Evolutionary conservation across 2,888 invertebrate genomes (phyloP).

Genomic region (Chouioia cunea): DNA sequence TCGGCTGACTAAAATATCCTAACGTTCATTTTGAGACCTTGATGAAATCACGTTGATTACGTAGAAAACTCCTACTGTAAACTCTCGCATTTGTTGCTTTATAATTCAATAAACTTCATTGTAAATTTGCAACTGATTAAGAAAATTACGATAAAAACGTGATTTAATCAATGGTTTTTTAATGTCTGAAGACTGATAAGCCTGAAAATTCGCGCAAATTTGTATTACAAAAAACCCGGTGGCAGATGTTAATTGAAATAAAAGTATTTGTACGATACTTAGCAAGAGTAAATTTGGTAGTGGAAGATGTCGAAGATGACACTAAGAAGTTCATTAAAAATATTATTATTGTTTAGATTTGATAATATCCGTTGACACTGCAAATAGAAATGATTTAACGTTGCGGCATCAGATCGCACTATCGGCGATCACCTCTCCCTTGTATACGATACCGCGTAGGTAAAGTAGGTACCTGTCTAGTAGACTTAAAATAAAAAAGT

Average conservation of each 20-base stretch:
- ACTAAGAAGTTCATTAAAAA: neutral
- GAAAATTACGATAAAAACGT: constrained; percentile 23
- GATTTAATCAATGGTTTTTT: constrained; percentile 53
- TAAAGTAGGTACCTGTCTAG: constrained; percentile 68
- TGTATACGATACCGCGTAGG: constrained; percentile 69
- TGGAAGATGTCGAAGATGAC: constrained; percentile 34
- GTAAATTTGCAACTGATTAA: constrained; percentile 30
- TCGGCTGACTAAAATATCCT: constrained; percentile 33
- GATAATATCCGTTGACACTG: too few relatives aligned
- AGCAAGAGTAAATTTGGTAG: neutral
- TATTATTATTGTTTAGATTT: too few relatives aligned
- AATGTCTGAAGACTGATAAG: constrained; percentile 57
- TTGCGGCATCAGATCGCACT: constrained; percentile 64
- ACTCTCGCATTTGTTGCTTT: neutral
- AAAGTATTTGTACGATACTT: constrained; percentile 20
- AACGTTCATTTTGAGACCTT: constrained; percentile 43
- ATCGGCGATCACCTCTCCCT: constrained; percentile 53
- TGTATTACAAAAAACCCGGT: constrained; percentile 40
- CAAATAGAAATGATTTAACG: constrained; percentile 53
- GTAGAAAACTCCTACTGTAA: constrained; percentile 1
- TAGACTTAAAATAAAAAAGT: constrained; percentile 57
- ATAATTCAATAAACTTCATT: constrained; percentile 7
- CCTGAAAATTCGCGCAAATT: constrained; percentile 45
- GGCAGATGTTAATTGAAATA: constrained; percentile 37
- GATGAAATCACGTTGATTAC: constrained; percentile 44